Evolutionary conservation across 2,888 invertebrate genomes (phyloP), one percentile per base, ranked within the genome.

Genomic region (Ceramica pisi): DNA sequence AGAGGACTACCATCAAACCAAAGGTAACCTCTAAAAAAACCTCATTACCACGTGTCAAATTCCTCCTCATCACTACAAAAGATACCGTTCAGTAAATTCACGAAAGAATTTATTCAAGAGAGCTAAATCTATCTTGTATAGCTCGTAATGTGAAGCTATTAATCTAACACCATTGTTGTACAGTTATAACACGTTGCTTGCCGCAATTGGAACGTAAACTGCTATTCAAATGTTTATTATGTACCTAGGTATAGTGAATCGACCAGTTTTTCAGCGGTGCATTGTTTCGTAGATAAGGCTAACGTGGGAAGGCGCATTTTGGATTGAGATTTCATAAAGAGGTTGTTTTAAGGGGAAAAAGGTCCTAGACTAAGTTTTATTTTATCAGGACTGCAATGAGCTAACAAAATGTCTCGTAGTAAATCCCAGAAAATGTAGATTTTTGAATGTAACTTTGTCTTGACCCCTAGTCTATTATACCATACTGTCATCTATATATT

Each of bases 231-330:
- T 63, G 48, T 26, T n/a, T 19, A 46, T 23, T 38, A n/a, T 16
- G 50, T 55, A 35, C 9, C 9, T 31, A 53, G 8, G 55, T 23
- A 26, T n/a, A 23, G 12, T 55, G 48, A 60, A 64, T 69, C 19
- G 12, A 51, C 50, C 8, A 63, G 65, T 70, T 76, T 70, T 61
- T 48, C 31, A 70, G 12, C 31, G 5, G 19, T 21, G n/a, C 26
- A 71, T 71, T 76, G 65, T 76, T 71, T 55, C 14, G 5, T 14
- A 48, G 26, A 51, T 76, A 48, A 44, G 23, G 14, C 38, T 35
- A n/a, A 53, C 48, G 35, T 66, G 51, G 14, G 31, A 66, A 9
- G 7, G 26, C 12, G 5, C 35, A 38, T 53, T 63, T 51, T 38
- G 0, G 10, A 60, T 5, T n/a, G 41, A 7, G 48, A n/a, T 55